Evolutionary conservation across 1,140 invertebrate genomes (phyloP).

Genomic region (Sinella curviseta): DNA sequence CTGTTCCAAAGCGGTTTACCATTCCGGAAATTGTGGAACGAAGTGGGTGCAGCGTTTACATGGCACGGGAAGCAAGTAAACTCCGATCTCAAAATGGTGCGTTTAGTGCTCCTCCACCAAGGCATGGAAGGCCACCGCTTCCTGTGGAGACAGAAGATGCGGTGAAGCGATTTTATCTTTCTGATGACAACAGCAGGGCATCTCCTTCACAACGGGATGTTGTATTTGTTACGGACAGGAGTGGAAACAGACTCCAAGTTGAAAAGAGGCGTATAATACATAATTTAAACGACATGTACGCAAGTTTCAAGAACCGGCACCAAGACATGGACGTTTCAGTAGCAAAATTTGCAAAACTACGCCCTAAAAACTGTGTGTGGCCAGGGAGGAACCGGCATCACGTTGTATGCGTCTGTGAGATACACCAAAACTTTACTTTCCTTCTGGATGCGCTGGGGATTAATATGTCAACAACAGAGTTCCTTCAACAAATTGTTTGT

Average conservation of each 20-base stretch:
- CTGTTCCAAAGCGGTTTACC: too few species aligned
- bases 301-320: constrained; percentile 44
- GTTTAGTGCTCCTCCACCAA: too few species aligned
- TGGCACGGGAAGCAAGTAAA: too few species aligned
- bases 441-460: constrained; percentile 38
- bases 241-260: constrained; percentile 30
- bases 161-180: too few species aligned
- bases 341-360: constrained; percentile 29
- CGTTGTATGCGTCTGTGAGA: constrained; percentile 48
- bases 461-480: background rate
- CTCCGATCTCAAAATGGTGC: too few species aligned
- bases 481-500: background rate
- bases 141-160: too few species aligned
- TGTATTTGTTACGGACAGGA: too few species aligned
- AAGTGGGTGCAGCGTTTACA: too few species aligned
- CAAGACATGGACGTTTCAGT: constrained; percentile 36
- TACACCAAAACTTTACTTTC: constrained; percentile 48
- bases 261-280: constrained; percentile 49
- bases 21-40: too few species aligned
- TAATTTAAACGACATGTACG: constrained; percentile 49
- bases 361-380: constrained; percentile 48
- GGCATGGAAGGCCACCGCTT: too few species aligned
- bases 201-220: too few species aligned
- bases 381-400: constrained; percentile 47
- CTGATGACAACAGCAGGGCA: too few species aligned